Base-by-base conservation (phyloP, 2,888 invertebrate genomes). In the Cyclophora albipunctata region DNA sequence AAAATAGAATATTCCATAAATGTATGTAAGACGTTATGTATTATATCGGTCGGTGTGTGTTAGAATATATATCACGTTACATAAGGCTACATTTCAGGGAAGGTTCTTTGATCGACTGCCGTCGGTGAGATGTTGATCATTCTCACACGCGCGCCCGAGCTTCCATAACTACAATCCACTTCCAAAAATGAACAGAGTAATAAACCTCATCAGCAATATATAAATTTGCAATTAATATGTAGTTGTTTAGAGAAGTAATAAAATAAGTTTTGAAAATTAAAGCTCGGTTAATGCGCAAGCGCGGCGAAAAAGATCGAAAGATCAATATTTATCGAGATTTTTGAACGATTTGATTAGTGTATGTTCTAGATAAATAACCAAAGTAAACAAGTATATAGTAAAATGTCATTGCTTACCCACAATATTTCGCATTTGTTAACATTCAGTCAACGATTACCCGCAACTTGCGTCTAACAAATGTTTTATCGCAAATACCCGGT, bases 61-160 rank as follows among this genome's bases (percentile, higher is more conserved):
- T 20, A 20, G 20, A 20, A 20, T 20, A 20, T 20, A 20, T 20
- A 20, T 20, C 20, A 2, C 1, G 20, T 20, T 20, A 20, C 20
- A 20, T 68, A 42, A 34, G 34, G 33, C 58, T 59, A 62, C 64
- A 65, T 69, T 86, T 83, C 86, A 81, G 74, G 75, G 84, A 83
- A 73, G 65, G 71, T 71, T 71, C 67, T 68, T 87, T 86, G 84
- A 84, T 66, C 63, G 64, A 59, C 63, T 57, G 77, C 86, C 86
- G 86, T 67, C 84, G 71, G 72, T 54, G 62, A 59, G 67, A 62
- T 84, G 86, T 86, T 85, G 75, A 69, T 74, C 83, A 87, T 87
- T 84, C 84, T 72, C 80, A 82, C 87, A 87, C 87, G 87, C 70
- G 7, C 61, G 62, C 62, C 66, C 64, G 61, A 66, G 67, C 63